Base-by-base conservation (phyloP, 2,797 vertebrate genomes). In the Cossypha niveicapilla region DNA sequence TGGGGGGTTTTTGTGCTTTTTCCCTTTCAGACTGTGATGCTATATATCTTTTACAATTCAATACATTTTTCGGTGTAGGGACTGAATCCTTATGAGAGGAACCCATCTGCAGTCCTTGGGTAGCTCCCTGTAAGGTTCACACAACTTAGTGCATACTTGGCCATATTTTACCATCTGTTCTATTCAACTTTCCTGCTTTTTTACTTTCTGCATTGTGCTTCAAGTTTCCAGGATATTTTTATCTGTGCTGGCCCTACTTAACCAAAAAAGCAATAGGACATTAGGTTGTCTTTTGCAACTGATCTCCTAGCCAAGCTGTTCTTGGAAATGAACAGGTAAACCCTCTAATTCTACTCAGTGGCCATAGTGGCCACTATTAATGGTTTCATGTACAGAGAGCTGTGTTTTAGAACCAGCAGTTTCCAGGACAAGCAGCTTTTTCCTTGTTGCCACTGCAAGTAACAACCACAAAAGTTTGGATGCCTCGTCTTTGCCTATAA, bases 111-210 rank as follows among this genome's bases (percentile, higher is more conserved):
- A 4, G 27, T 62, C 9, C 21, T 68, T 1, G 6, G 6, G 18
- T 25, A 60, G 7, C 19, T 66, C 17, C 37, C 39, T 28, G 12
- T 56, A 45, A 41, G 37, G 51, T 42, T 66, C 10, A 8, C 10
- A 24, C 34, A 53, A 23, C 5, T 57, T 62, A 6, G 14, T 30
- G 25, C 11, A 4, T 37, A 19, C 0, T 0, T 13, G 6, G 11
- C 48, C 32, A 4, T 78, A 41, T 50, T 79, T 86, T 63, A 39
- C 13, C 17, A 79, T n/a, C 21, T 35, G 12, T 45, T 90, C 37
- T 32, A 18, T 60, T 66, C 37, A 79, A 1, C 19, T 57, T 13
- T 67, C 28, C 3, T 2, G 6, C 37, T 37, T 37, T 68, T 86
- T 63, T 63, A 14, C 39, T 56, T 70, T 80, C 60, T 63, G 10